Conservation (phyloP, 2,888 invertebrate species). For the Eucera pruinosa region DNA sequence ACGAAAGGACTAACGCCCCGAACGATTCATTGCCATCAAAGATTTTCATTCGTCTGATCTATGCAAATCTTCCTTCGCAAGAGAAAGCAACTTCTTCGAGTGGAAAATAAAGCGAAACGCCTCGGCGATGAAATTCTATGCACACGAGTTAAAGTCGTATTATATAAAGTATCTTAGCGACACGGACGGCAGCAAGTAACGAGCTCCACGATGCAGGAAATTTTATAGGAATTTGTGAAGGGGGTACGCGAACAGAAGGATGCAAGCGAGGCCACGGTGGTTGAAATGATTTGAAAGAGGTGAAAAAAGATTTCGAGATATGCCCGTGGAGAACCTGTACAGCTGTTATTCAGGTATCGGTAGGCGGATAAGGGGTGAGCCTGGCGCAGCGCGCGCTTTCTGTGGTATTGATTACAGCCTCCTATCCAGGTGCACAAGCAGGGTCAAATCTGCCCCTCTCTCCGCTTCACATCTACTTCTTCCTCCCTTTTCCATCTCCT, state of each 20-base stretch:
- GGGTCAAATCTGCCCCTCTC: constrained; percentile 79
- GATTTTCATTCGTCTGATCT: neutral
- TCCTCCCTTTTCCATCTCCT: constrained; percentile 52
- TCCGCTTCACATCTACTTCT: constrained; percentile 56
- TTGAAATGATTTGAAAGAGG: neutral
- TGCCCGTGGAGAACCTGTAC: constrained; percentile 10
- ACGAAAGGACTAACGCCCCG: constrained; percentile 16
- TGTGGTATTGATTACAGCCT: constrained; percentile 83
- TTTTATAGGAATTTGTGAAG: constrained; percentile 4
- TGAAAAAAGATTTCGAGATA: constrained; percentile 17
- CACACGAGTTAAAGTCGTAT: constrained; percentile 2
- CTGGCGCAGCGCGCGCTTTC: constrained; percentile 78
- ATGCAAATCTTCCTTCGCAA: constrained; percentile 2
- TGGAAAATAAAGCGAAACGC: neutral
- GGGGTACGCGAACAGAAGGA: neutral
- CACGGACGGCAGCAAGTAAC: neutral
- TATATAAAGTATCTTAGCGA: too few species aligned
- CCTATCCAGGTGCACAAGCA: constrained; percentile 82
- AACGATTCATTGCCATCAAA: neutral
- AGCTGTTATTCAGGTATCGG: constrained; percentile 71
- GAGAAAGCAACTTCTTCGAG: neutral
- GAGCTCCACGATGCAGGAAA: constrained; percentile 18
- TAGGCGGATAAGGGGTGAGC: constrained; percentile 71
- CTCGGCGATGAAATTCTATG: neutral
- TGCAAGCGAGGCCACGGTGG: neutral